Evolutionary conservation across 2,888 invertebrate species (phyloP).

Genomic region (Noctua janthina): DNA sequence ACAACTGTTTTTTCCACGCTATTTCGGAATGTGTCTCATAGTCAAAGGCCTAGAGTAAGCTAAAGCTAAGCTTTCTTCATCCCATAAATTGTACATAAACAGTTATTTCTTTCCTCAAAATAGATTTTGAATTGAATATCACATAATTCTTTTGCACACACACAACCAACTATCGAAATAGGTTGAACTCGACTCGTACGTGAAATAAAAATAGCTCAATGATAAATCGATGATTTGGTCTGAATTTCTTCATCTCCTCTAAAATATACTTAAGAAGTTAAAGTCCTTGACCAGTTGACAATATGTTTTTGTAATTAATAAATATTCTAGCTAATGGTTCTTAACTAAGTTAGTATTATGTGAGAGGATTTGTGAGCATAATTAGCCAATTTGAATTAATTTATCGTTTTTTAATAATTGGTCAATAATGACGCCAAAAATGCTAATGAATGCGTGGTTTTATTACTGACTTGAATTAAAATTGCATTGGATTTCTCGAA

Average conservation of each 20-base stretch:
- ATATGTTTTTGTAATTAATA: conserved; percentile 46
- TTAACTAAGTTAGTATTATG: conserved; percentile 28
- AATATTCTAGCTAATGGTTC: conserved; percentile 46
- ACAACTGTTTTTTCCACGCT: not conserved
- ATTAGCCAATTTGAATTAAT: conserved; percentile 9
- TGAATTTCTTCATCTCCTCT: not conserved
- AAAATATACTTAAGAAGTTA: not conserved
- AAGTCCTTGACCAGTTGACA: conserved; percentile 36
- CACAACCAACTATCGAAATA: not conserved
- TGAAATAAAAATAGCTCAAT: not conserved
- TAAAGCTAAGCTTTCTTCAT: not conserved
- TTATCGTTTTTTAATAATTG: not conserved
- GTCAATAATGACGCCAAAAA: not conserved
- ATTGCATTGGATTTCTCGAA: not conserved
- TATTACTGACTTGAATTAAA: not conserved
- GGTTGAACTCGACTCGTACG: not conserved
- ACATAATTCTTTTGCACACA: not conserved
- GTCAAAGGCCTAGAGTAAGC: not conserved
- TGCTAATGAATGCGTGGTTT: conserved; percentile 1
- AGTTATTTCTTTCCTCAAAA: not conserved
- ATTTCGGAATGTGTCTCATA: not conserved
- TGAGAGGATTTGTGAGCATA: conserved; percentile 15
- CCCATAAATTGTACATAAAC: conserved; percentile 19
- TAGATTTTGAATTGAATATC: not conserved
- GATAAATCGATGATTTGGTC: not conserved